Percentiles rank a stretch among this genome's conserved stretches.
Conservation (phyloP, 2,888 invertebrate genomes). For the Chelonus formosanus region DNA sequence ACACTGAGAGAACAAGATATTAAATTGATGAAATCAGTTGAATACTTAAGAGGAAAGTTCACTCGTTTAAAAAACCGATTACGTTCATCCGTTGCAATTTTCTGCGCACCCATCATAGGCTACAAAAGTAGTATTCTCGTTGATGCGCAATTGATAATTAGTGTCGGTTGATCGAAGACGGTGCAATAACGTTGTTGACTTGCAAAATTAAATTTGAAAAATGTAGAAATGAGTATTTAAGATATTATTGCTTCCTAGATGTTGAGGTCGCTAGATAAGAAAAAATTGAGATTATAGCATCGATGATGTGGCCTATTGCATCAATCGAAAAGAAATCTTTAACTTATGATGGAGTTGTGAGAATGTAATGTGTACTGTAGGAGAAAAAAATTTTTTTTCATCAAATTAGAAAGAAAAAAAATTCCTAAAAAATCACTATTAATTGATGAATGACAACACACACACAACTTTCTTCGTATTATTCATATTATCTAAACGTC, state of each 20-base stretch:
- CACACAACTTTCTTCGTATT: no score
- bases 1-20: background rate
- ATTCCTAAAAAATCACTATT: no score
- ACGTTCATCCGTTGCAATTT: slow-evolving; percentile 33
- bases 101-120: slow-evolving; percentile 6
- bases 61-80: slow-evolving; percentile 28
- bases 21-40: slow-evolving; percentile 22
- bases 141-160: slow-evolving; percentile 22
- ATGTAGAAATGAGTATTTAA: slow-evolving; percentile 15
- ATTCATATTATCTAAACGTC: no score
- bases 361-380: no score
- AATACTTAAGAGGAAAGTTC: slow-evolving; percentile 28
- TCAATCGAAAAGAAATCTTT: slow-evolving; percentile 22
- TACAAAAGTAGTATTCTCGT: background rate
- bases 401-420: no score
- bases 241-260: slow-evolving; percentile 13
- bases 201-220: slow-evolving; percentile 21
- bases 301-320: slow-evolving; percentile 22
- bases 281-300: slow-evolving; percentile 22
- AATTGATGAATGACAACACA: no score
- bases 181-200: slow-evolving; percentile 15
- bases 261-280: background rate
- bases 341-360: background rate
- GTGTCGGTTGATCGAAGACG: slow-evolving; percentile 20
- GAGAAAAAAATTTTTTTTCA: no score